Evolutionary conservation across 2,888 invertebrate species (phyloP), one percentile per base, ranked within the genome.

Genomic region (Caenorhabditis uteleia): DNA sequence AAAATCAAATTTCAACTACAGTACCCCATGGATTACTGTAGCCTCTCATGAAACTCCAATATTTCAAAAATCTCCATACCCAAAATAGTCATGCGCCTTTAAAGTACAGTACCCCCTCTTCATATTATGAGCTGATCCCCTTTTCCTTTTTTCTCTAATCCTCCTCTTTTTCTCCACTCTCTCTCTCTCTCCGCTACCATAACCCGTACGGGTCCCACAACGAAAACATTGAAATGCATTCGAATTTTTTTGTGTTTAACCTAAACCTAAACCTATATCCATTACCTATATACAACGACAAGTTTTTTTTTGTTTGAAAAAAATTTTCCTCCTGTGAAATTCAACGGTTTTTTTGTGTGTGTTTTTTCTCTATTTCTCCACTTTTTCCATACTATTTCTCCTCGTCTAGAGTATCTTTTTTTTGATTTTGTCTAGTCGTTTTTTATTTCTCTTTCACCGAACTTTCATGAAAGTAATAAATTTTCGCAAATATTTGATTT

Each of bases 121-220:
- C n/a, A n/a, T n/a, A n/a, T n/a, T n/a, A n/a, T n/a, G n/a, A n/a
- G n/a, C n/a, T n/a, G n/a, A n/a, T n/a, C 18, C 18, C 14, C 5
- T 44, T 44, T 44, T 44, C 10, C 16, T 27, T 4, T n/a, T 44
- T 29, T 42, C 27, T 27, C 26, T 23, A n/a, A 3, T 40, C 25
- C 45, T 26, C 44, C 21, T 33, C 21, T 20, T 50, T 26, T 45
- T 44, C 20, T 23, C 5, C 36, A 12, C 4, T 27, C 45, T 27
- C 36, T 23, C 2, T n/a, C 40, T 42, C 46, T 38, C 44, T 43
- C n/a, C n/a, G n/a, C n/a, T n/a, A n/a, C n/a, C n/a, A n/a, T n/a
- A 51, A 48, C 56, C 57, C 25, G 31, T 50, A 50, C 57, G 57
- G 57, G 50, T 58, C 47, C 20, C 31, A n/a, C 5, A n/a, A n/a